Evolutionary conservation across 2,797 vertebrate genomes (phyloP).

Genomic region (Myotis pilosus): DNA sequence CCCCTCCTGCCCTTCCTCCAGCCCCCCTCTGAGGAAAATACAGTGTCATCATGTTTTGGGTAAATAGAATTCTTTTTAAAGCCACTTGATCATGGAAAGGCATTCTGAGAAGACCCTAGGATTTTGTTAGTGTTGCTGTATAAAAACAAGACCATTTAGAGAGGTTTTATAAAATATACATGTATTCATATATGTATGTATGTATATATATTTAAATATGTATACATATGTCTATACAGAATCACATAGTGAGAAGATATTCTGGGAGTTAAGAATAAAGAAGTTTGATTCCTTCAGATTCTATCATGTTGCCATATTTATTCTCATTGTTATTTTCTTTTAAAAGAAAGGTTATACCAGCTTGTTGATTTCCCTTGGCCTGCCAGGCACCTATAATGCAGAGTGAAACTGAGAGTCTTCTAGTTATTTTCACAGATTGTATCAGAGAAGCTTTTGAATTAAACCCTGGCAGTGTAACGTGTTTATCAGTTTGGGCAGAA

Average conservation of each 20-base stretch:
- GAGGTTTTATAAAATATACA: not conserved
- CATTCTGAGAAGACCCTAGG: conserved; percentile 72
- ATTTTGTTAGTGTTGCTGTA: conserved; percentile 62
- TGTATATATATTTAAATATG: not conserved
- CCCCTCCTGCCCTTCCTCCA: conserved; percentile 41
- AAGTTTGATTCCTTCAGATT: conserved; percentile 41
- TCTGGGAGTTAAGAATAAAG: conserved; percentile 26
- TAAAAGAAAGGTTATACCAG: conserved; percentile 34
- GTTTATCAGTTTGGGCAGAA: conserved; percentile 38
- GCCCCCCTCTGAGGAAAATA: conserved; percentile 66
- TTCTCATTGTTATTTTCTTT: conserved; percentile 20
- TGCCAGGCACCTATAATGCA: not conserved
- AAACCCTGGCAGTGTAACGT: conserved; percentile 59
- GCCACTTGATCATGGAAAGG: conserved; percentile 4
- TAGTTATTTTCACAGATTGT: conserved; percentile 41
- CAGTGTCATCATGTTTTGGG: conserved; percentile 55
- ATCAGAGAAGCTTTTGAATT: conserved; percentile 57
- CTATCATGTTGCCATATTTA: not conserved
- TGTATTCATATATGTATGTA: not conserved
- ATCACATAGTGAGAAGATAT: conserved; percentile 14
- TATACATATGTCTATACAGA: not conserved
- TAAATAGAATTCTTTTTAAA: conserved; percentile 71
- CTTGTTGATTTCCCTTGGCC: conserved; percentile 17
- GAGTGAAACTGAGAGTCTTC: not conserved
- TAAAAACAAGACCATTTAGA: conserved; percentile 62